A percentile compares a stretch with the other conserved stretches of the same genome.
Conservation (phyloP, 2,113 vertebrate species). For the Psephotus haematonotus region DNA sequence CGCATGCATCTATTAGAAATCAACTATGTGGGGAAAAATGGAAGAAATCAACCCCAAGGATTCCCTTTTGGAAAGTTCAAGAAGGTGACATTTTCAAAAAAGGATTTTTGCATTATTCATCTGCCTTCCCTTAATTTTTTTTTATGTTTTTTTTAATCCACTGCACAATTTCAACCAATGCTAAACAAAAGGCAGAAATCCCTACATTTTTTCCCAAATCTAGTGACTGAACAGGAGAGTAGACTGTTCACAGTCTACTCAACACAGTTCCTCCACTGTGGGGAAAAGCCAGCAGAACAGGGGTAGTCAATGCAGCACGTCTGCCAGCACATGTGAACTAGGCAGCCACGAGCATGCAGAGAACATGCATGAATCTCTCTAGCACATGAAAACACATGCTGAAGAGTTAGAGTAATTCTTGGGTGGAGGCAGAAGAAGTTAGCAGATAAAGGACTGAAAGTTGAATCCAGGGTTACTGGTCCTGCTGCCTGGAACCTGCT, state of each 20-base stretch:
- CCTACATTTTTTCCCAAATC: neutral
- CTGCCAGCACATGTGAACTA: neutral
- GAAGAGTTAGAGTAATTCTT: neutral
- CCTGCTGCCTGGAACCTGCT: neutral
- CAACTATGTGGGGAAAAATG: neutral
- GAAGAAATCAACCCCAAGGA: neutral
- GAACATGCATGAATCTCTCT: fast-evolving
- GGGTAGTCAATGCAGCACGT: fast-evolving
- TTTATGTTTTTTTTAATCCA: neutral
- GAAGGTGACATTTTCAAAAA: neutral
- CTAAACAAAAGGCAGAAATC: neutral
- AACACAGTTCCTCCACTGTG: neutral
- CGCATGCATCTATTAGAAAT: neutral
- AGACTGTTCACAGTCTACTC: too few relatives aligned
- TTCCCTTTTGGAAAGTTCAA: neutral
- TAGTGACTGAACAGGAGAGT: neutral
- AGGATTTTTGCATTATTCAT: neutral
- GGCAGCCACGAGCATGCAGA: neutral
- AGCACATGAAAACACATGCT: neutral
- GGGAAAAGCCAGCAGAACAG: neutral
- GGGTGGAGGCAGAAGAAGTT: neutral
- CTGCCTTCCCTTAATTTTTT: neutral
- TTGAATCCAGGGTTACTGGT: neutral
- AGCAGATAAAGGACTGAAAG: neutral
- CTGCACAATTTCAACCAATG: neutral